Evolutionary conservation across 2,113 vertebrate genomes (phyloP).

Genomic region (Lonchura striata): DNA sequence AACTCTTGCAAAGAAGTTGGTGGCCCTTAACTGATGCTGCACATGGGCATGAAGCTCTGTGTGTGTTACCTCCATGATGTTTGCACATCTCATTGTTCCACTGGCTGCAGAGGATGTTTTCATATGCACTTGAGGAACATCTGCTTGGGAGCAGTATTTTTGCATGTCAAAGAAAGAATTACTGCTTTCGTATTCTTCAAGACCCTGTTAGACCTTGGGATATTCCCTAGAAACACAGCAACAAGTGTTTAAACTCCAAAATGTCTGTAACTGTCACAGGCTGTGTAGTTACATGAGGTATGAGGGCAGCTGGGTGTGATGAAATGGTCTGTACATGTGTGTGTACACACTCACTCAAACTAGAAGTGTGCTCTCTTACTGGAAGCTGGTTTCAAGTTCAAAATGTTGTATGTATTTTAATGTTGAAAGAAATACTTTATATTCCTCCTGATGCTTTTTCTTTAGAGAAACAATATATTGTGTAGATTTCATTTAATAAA

Average conservation of each 20-base stretch:
- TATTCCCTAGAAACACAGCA: not conserved
- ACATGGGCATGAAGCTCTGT: rapidly evolving
- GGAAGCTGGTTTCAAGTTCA: not conserved
- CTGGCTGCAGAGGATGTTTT: not conserved
- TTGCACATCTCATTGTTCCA: not conserved
- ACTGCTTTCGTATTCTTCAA: not conserved
- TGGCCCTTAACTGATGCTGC: not conserved
- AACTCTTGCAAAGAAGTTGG: not conserved
- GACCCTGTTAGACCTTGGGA: not conserved
- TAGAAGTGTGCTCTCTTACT: not conserved
- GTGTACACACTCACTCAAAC: not conserved
- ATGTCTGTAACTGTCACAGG: not conserved
- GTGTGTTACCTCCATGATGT: not conserved
- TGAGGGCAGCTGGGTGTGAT: not conserved
- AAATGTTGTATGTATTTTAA: not conserved
- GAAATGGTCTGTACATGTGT: not conserved
- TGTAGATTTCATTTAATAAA: constrained; percentile 62
- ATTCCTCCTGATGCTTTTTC: constrained; percentile 31
- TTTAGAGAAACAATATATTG: constrained; percentile 47
- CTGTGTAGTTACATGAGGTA: not conserved
- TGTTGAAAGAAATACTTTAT: constrained; percentile 5
- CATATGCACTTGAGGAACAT: not conserved
- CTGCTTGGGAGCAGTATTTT: not conserved
- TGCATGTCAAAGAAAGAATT: not conserved
- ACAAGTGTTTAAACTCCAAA: not conserved